A percentile compares a stretch with the other conserved stretches of the same genome.
These are phyloP conservation scores for Chymomyza fuscimana DNA, from an alignment of 2,888 invertebrate species.

Conservation along the genomic window DNA sequence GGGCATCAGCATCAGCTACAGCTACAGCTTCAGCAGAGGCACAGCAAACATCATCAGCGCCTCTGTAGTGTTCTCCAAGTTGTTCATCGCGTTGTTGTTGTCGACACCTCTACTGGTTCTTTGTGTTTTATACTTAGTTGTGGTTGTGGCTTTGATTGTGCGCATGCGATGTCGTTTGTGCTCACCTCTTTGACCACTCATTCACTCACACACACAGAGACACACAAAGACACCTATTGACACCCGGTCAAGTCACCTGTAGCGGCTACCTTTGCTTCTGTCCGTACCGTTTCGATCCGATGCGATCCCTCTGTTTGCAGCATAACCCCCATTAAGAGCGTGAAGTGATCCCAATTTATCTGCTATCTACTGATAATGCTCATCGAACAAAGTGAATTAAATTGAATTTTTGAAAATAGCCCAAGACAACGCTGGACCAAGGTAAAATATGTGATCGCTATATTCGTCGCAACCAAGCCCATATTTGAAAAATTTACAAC, in stretches of 20 bases:
- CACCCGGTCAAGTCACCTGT: constrained; percentile 43
- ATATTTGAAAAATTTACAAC: constrained; percentile 17
- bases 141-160: constrained; percentile 62
- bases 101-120: constrained; percentile 59
- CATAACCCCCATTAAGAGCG: constrained; percentile 77
- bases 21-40: constrained; percentile 19
- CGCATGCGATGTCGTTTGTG: constrained; percentile 76
- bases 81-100: constrained; percentile 15
- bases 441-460: neutral
- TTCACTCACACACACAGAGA: constrained; percentile 55
- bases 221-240: neutral
- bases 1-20: constrained; percentile 32
- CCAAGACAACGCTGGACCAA: constrained; percentile 19
- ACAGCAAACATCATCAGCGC: constrained; percentile 29
- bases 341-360: constrained; percentile 80
- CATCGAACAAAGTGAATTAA: constrained; percentile 80
- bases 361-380: constrained; percentile 79
- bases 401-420: constrained; percentile 77
- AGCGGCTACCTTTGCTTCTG: constrained; percentile 67
- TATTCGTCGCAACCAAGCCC: constrained; percentile 22
- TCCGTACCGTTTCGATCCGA: constrained; percentile 30
- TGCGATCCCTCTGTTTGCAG: neutral
- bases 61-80: constrained; percentile 7
- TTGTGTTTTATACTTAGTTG: constrained; percentile 13
- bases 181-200: constrained; percentile 76